Evolutionary conservation across 1,140 invertebrate species (phyloP), one percentile per base, ranked within the genome.

Genomic region (Polypedilum vanderplanki): DNA sequence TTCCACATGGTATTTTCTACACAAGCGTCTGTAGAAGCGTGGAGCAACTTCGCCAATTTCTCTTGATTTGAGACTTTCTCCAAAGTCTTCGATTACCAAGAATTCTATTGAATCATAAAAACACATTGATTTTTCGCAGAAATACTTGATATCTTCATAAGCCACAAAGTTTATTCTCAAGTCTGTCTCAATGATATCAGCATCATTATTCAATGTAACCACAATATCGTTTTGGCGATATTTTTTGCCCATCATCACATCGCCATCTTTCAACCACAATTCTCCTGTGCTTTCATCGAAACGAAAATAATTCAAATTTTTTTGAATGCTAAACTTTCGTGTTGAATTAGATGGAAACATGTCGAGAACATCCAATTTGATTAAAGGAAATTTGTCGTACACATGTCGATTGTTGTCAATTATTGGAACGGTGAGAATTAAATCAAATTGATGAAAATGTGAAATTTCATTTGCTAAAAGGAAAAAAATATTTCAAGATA

Each of bases 1-100:
- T 18, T 70, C 65, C 17, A 70, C 17, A 18, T 70, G 65, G 7
- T 70, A 70, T 70, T 70, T 70, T 18, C 65, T 18, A 20, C 65
- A 70, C 7, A 70, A 18, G 7, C 65, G 17, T 18, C 65, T 3
- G 10, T 70, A 8, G 7, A 70, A 70, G 17, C 20, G 17, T 10
- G 65, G 65, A 10, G 65, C 65, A 7, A 70, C 3, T 22, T 70
- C 65, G 4, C 65, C 65, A 70, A 70, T 70, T 12, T 70, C 65
- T 20, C 20, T 17, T 2, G 17, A 10, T 22, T 70, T 70, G 7
- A 7, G 20, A 18, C 9, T 20, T 2, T 70, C 65, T 10, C 18
- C 18, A 18, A 70, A 70, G 10, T 70, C 65, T 18, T 70, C 65
- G 1, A 70, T 18, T 10, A 18, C 65, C 7, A 18, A 18, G 18